phyloP scores from a whole-genome alignment of 2,113 vertebrate genomes.

The Phylloscopus whistleri region DNA sequence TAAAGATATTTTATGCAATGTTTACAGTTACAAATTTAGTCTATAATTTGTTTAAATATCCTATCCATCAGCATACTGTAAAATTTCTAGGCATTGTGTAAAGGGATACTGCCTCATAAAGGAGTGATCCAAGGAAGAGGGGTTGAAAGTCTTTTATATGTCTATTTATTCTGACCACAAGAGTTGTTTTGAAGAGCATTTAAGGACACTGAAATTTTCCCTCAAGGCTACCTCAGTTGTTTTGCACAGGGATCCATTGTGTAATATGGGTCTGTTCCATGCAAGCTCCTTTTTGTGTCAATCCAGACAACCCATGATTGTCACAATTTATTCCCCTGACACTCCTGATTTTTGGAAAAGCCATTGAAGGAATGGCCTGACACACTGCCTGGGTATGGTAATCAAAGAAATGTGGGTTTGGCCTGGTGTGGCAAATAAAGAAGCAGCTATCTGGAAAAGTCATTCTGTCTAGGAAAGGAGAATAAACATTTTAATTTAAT shows the following conservation, averaged over 20 bases:
- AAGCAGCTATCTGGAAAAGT: neutral
- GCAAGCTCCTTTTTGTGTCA: neutral
- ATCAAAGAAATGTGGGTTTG: neutral
- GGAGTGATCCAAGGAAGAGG: neutral
- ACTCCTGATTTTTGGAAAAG: neutral
- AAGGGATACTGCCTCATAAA: neutral
- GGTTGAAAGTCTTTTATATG: neutral
- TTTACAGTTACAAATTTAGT: neutral
- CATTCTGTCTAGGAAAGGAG: neutral
- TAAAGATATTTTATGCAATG: neutral
- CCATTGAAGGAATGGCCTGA: neutral
- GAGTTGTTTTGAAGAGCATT: neutral
- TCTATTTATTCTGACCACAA: neutral
- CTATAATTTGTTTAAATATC: neutral
- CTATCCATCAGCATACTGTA: neutral
- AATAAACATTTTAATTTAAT: neutral
- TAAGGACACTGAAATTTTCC: neutral
- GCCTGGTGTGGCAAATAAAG: neutral
- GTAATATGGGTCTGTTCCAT: too few species aligned
- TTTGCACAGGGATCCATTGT: neutral
- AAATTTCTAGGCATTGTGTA: neutral
- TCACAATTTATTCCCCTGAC: neutral
- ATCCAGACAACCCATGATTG: neutral
- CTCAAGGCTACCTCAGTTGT: neutral
- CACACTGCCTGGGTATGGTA: rapidly evolving